phyloP scores from a whole-genome alignment of 2,888 invertebrate genomes.

The Sminthurinus aureus region DNA sequence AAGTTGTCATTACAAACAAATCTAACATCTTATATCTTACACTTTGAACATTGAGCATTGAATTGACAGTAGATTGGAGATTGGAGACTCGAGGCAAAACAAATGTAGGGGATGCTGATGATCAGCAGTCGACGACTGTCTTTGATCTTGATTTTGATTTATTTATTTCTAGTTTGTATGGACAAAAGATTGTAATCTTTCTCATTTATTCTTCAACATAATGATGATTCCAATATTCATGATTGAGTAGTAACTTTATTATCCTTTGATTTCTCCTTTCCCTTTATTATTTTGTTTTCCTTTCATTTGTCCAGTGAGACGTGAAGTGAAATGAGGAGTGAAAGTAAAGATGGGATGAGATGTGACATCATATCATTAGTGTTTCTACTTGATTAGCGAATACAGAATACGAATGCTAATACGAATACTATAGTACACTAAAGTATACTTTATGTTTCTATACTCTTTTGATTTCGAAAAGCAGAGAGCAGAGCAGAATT shows the following conservation, averaged over 20 bases:
- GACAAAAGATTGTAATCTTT: not conserved
- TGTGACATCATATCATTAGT: too few relatives aligned
- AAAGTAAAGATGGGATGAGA: too few relatives aligned
- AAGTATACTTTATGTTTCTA: too few relatives aligned
- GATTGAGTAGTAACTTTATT: not conserved
- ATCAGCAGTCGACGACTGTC: not conserved
- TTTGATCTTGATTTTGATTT: not conserved
- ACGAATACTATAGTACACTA: too few relatives aligned
- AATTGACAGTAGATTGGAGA: not conserved
- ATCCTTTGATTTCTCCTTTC: not conserved
- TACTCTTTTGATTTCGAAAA: too few relatives aligned
- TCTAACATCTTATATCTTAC: not conserved
- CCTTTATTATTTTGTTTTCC: not conserved
- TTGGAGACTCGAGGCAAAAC: not conserved
- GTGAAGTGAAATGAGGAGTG: not conserved
- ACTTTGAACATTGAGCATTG: not conserved
- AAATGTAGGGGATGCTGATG: not conserved
- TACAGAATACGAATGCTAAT: too few relatives aligned
- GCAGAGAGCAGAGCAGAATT: too few relatives aligned
- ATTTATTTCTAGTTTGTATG: too few relatives aligned
- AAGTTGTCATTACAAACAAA: conserved; percentile 16
- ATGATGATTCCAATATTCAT: not conserved
- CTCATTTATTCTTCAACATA: not conserved
- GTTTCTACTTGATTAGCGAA: too few relatives aligned
- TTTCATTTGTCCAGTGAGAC: not conserved